Conservation (phyloP, 2,797 vertebrate species). For the Taenioides sp. region DNA sequence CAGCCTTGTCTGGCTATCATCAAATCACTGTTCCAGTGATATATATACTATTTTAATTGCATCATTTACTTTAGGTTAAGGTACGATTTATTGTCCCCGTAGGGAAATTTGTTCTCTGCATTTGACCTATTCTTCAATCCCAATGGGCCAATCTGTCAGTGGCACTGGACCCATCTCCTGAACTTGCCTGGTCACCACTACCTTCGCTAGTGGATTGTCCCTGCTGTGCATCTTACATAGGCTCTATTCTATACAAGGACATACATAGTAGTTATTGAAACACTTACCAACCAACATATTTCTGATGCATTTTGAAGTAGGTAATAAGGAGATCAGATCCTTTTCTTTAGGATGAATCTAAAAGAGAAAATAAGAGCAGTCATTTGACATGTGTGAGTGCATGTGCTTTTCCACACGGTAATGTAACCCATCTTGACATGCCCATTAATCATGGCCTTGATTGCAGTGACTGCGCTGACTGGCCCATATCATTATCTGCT, state of each 20-base stretch:
- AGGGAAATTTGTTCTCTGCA: too few species aligned
- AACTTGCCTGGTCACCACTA: too few species aligned
- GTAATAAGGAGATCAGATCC: not conserved
- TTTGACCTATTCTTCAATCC: too few species aligned
- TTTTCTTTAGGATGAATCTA: not conserved
- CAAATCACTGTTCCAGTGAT: too few species aligned
- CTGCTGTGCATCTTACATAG: too few species aligned
- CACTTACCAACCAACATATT: not conserved
- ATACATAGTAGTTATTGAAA: not conserved
- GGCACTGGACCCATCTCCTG: too few species aligned
- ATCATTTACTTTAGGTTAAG: too few species aligned
- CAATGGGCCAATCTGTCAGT: too few species aligned
- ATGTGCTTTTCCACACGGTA: not conserved
- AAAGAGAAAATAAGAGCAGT: slow-evolving; percentile 4
- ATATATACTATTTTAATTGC: too few species aligned
- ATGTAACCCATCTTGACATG: not conserved
- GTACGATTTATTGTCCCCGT: too few species aligned
- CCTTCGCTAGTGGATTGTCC: too few species aligned
- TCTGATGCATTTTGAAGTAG: not conserved
- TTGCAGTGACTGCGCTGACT: slow-evolving; percentile 24
- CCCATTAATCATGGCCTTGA: slow-evolving; percentile 18
- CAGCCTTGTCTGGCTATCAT: too few species aligned
- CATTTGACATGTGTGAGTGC: slow-evolving; percentile 6
- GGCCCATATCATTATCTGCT: slow-evolving; percentile 33
- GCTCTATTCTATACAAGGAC: not conserved